Conservation (phyloP, 2,113 vertebrate genomes). For the Brachyhypopomus gauderio region DNA sequence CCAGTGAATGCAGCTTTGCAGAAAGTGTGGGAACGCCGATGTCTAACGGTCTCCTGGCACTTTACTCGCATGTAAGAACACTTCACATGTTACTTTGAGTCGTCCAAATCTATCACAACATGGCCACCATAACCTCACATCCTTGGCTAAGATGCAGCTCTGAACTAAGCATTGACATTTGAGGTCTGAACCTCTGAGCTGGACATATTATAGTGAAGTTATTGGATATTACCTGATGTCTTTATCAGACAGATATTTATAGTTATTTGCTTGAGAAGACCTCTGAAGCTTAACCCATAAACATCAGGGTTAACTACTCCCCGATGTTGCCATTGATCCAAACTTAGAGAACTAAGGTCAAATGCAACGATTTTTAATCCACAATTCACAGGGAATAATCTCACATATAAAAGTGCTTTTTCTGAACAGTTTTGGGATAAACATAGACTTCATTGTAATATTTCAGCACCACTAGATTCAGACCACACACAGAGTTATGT, state of each 20-base stretch:
- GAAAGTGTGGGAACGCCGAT: slow-evolving; percentile 21
- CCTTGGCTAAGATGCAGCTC: background rate
- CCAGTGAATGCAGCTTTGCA: slow-evolving; percentile 6
- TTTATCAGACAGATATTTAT: background rate
- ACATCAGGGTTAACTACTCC: background rate
- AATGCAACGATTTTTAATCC: no score
- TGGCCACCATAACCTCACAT: slow-evolving; percentile 53
- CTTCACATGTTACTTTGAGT: background rate
- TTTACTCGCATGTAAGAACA: slow-evolving; percentile 53
- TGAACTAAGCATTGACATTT: background rate
- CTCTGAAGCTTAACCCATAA: background rate
- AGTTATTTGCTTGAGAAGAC: background rate
- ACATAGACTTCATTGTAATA: background rate
- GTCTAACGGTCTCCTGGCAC: slow-evolving; percentile 50
- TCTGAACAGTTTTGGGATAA: slow-evolving; percentile 5
- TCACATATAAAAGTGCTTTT: slow-evolving; percentile 8
- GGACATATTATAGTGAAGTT: background rate
- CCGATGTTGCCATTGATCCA: background rate
- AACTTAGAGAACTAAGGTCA: no score
- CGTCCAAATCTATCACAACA: background rate
- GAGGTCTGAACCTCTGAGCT: background rate
- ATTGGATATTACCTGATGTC: no score
- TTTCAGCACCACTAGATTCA: background rate
- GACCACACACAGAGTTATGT: slow-evolving; percentile 12
- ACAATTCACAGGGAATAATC: background rate